Evolutionary conservation across 2,797 vertebrate species (phyloP), one percentile per base, ranked within the genome.

Genomic region (Urophycis tenuis): DNA sequence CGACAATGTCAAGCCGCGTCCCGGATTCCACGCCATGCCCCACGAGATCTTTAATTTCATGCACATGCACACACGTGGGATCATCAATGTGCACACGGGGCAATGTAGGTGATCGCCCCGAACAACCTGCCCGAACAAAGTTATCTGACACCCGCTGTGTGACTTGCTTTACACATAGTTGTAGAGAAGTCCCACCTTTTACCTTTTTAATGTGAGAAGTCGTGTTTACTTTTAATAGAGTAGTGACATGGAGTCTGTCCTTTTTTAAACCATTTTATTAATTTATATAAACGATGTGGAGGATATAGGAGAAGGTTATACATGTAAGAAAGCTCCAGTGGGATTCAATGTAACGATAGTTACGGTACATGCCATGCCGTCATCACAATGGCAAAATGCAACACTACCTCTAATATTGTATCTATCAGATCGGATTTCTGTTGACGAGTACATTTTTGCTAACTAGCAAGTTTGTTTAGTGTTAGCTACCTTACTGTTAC

Each of bases 11-110:
- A 99, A 99, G 91, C 98, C 98, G 7, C 93, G 96, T 1, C 97
- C 98, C 0, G 97, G 98, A 78, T 99, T 99, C 89, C 98, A 99
- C 0, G 96, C 96, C 3, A 99, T 99, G 98, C 97, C 97, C 71
- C 94, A 96, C 0, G 98, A 99, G 88, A 97, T 98, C 81, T 98
- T 99, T 88, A 97, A 95, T 87, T 98, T 99, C 83, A 93, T 99
- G 71, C 98, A 97, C 91, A 95, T 99, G 95, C 98, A 99, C 80
- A 96, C 96, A 80, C 96, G 95, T 0, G 98, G 98, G 74, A 95
- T 99, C 83, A 83, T 99, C 74, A 91, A 94, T 0, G 96, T 99
- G n/a, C 98, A 99, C 89, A 99, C 96, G 0, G 94, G 93, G 34
- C 86, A 87, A 77, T 99, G 97, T 83, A 94, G 90, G 87, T 96